Conservation (phyloP, 1,140 invertebrate genomes). For the Pseudomyrmex flavicornis region DNA sequence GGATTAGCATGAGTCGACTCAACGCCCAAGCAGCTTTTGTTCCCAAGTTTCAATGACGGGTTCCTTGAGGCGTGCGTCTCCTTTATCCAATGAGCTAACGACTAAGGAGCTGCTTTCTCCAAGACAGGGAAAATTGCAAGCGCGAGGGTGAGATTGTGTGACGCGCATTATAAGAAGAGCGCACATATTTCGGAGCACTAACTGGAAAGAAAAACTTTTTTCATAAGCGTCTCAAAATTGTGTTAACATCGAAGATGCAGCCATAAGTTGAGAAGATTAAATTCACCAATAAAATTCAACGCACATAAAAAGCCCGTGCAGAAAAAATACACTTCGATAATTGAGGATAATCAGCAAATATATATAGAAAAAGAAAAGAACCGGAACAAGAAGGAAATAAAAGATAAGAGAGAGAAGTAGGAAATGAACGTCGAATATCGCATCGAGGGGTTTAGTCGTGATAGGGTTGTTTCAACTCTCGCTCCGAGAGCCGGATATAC, state of each 20-base stretch:
- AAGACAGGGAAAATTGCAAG: conserved; percentile 31
- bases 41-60: conserved; percentile 56
- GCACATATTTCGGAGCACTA: background rate
- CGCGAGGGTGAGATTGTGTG: background rate
- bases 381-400: background rate
- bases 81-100: conserved; percentile 56
- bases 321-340: background rate
- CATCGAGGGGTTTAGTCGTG: conserved; percentile 31
- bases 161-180: background rate
- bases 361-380: background rate
- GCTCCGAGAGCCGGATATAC: conserved; percentile 15
- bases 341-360: background rate
- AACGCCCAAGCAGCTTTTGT: conserved; percentile 50
- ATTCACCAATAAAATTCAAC: background rate
- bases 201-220: conserved; percentile 17
- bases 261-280: background rate
- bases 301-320: background rate
- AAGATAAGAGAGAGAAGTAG: background rate
- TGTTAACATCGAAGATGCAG: background rate
- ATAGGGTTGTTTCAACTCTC: conserved; percentile 25
- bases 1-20: conserved; percentile 64
- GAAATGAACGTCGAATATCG: conserved; percentile 13
- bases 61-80: conserved; percentile 46
- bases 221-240: conserved; percentile 13
- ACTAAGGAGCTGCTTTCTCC: conserved; percentile 7